phyloP scores from a whole-genome alignment of 2,113 vertebrate genomes.

The Uria aalge region DNA sequence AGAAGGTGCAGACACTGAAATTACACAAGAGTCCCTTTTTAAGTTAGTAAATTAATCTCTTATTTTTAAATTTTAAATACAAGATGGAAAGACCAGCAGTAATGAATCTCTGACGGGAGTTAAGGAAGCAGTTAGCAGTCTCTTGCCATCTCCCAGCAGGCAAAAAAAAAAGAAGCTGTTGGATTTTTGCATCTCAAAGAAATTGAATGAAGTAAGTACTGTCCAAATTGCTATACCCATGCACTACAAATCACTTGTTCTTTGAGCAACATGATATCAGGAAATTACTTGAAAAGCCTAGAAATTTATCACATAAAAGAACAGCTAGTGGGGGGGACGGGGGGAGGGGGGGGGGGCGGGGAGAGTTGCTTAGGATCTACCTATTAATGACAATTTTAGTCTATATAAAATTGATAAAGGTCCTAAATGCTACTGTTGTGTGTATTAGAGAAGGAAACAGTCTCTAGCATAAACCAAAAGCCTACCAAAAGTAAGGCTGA shows the following conservation, averaged over 20 bases:
- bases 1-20: background rate
- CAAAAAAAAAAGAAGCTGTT: background rate
- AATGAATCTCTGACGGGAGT: background rate
- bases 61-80: background rate
- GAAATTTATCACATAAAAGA: background rate
- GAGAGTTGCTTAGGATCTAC: background rate
- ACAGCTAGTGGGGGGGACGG: background rate
- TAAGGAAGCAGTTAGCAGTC: background rate
- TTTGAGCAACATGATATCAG: background rate
- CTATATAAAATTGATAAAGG: background rate
- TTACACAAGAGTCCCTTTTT: background rate
- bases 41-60: background rate
- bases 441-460: background rate
- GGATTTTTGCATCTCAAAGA: background rate
- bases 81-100: accelerated
- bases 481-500: background rate
- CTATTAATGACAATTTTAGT: background rate
- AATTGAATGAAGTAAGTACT: background rate
- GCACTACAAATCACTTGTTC: background rate
- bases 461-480: background rate
- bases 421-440: background rate
- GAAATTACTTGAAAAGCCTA: background rate
- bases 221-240: background rate
- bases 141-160: background rate
- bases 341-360: accelerated